Base-by-base conservation (phyloP, 1,140 invertebrate species). In the Aphelinus certus region DNA sequence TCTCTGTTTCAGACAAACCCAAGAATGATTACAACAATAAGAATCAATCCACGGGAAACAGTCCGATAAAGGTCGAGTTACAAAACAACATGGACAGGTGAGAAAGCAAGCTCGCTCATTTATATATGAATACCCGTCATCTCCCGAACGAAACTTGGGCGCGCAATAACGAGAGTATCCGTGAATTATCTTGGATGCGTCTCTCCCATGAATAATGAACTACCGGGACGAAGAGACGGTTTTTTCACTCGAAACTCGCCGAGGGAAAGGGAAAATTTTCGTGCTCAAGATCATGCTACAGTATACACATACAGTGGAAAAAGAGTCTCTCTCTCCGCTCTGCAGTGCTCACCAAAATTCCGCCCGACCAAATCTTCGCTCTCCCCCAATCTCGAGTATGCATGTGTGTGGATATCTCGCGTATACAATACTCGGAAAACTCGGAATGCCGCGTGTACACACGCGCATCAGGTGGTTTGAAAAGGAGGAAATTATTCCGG, bases 1-100 rank as follows among this genome's bases (percentile, higher is more conserved):
- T 81, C 83, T 84, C 77, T 80, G 82, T 89, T 88, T 77, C 91
- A 93, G 95, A 95, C 89, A 93, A 94, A 84, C 93, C 94, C 87
- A 96, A 96, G 89, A 95, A 94, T 90, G 93, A 94, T 83, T 93
- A 95, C 89, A 94, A 95, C 86, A 95, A 95, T 89, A 96, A 96
- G 87, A 94, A 93, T 80, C 94, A 94, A 81, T 94, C 93, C 62
- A 93, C 93, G 77, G 93, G 93, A 83, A 93, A 93, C 88, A 94
- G 93, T 90, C 93, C 93, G 78, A 91, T 91, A 83, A 92, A 92
- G 86, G 90, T 90, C 78, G 90, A 90, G 81, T 86, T 89, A 75
- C 89, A 91, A 82, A 93, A 93, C 86, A 92, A 92, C 85, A 90
- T 92, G 85, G 92, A 92, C 84, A 91, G 92, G 88, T 93, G 89